Percentiles rank a stretch among this genome's conserved stretches.
Conservation (phyloP, 2,888 invertebrate species). For the Chloromyia formosa region DNA sequence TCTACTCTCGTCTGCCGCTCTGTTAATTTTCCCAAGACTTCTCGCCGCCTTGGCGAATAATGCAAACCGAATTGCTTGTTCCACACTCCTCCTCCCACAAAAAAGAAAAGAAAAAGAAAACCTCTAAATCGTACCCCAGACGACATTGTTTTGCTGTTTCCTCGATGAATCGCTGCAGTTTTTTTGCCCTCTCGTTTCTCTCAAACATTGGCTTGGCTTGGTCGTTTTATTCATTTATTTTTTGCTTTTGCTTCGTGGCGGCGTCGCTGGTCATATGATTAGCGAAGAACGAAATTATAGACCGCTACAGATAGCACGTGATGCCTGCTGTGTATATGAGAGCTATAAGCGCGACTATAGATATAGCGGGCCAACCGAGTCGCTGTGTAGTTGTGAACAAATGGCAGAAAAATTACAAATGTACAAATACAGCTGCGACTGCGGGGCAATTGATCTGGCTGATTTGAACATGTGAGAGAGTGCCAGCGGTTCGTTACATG, state of each 20-base stretch:
- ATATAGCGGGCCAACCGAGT: constrained; percentile 4
- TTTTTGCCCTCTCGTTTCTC: not conserved
- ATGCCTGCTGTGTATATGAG: constrained; percentile 25
- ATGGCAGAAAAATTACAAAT: constrained; percentile 11
- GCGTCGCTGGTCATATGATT: constrained; percentile 42
- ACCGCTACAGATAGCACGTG: constrained; percentile 35
- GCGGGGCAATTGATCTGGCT: not conserved
- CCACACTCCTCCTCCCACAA: too few relatives aligned
- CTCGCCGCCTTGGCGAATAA: too few relatives aligned
- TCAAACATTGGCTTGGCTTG: not conserved
- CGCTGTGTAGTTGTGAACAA: not conserved
- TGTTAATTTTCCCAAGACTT: too few relatives aligned
- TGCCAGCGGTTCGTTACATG: not conserved
- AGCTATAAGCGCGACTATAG: too few relatives aligned
- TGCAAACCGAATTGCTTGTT: too few relatives aligned
- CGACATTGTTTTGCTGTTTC: not conserved
- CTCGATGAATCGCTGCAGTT: not conserved
- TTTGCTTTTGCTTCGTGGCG: constrained; percentile 25
- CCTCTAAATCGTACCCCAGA: not conserved
- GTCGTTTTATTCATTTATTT: not conserved
- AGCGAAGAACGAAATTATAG: constrained; percentile 40
- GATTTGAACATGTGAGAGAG: not conserved
- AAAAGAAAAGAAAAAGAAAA: too few relatives aligned
- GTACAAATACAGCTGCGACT: constrained; percentile 1
- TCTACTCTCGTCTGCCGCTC: too few relatives aligned